A percentile compares a stretch with the other conserved stretches of the same genome.
Conservation (phyloP, 1,140 invertebrate species). For the Drosophila baimaii region DNA sequence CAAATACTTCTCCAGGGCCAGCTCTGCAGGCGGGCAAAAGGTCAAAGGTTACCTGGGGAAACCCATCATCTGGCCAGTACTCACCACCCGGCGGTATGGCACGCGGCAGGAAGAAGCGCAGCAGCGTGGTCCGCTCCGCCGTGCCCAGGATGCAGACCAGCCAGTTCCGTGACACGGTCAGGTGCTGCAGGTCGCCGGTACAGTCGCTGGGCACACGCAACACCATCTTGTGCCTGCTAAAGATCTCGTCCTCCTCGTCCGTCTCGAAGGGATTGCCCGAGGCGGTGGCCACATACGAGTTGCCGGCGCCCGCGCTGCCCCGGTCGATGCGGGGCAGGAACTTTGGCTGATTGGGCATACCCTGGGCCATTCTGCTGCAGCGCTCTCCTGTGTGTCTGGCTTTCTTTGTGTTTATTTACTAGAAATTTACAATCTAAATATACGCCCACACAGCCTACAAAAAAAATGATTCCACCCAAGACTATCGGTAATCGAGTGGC, state of each 20-base stretch:
- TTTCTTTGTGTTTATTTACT: not conserved
- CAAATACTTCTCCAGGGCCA: conserved; percentile 87
- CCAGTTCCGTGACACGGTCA: conserved; percentile 92
- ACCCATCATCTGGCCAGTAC: not conserved
- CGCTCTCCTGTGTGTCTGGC: not conserved
- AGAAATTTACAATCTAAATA: not conserved
- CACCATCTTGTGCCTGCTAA: conserved; percentile 91
- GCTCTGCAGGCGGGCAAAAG: conserved; percentile 84
- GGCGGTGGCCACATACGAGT: conserved; percentile 51
- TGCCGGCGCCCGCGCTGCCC: not conserved
- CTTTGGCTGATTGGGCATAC: conserved; percentile 58
- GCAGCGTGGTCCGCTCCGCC: conserved; percentile 90
- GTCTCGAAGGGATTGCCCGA: conserved; percentile 80
- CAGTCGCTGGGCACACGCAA: conserved; percentile 89
- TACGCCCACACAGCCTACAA: conserved; percentile 1
- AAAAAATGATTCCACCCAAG: not conserved
- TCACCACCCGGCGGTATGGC: conserved; percentile 91
- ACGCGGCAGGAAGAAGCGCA: conserved; percentile 92
- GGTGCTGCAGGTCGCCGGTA: conserved; percentile 88
- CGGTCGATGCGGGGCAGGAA: conserved; percentile 59
- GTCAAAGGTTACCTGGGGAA: conserved; percentile 1
- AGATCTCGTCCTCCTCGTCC: conserved; percentile 88
- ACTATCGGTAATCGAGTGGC: not conserved
- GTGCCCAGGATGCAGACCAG: conserved; percentile 94
- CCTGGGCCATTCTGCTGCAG: conserved; percentile 49